Evolutionary conservation across 2,113 vertebrate species (phyloP).

Genomic region (Lates calcarifer): DNA sequence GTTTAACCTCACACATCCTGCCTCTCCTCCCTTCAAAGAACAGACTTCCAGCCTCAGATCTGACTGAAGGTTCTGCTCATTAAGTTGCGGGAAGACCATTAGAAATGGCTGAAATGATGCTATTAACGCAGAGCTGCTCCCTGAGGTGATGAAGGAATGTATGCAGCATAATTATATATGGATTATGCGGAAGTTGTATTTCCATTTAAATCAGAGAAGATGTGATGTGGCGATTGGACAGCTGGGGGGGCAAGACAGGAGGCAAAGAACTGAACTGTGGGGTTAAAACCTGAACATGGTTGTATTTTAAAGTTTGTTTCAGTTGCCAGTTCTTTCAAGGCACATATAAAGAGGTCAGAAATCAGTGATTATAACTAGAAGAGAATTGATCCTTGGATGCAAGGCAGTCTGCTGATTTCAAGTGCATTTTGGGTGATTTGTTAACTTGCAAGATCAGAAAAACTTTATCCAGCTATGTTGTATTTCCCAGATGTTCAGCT

Average conservation of each 20-base stretch:
- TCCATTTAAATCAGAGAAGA: conserved; percentile 32
- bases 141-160: background rate
- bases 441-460: too few relatives aligned
- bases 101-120: background rate
- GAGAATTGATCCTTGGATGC: too few relatives aligned
- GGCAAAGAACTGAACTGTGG: background rate
- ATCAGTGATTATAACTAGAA: too few relatives aligned
- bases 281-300: background rate
- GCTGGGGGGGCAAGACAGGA: background rate
- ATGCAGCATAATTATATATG: background rate
- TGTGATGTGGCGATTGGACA: conserved; percentile 6
- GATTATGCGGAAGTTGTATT: background rate
- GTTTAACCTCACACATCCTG: background rate
- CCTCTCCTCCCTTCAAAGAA: background rate
- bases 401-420: too few relatives aligned
- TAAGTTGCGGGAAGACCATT: background rate
- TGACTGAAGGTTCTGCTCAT: conserved; percentile 25
- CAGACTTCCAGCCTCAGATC: background rate
- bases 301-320: too few relatives aligned
- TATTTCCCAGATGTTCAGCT: too few relatives aligned
- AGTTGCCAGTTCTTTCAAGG: too few relatives aligned
- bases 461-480: too few relatives aligned
- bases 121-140: conserved; percentile 20
- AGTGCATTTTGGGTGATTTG: too few relatives aligned
- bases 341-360: too few relatives aligned